Conservation (phyloP, 2,113 vertebrate species). For the Pseudonaja textilis region DNA sequence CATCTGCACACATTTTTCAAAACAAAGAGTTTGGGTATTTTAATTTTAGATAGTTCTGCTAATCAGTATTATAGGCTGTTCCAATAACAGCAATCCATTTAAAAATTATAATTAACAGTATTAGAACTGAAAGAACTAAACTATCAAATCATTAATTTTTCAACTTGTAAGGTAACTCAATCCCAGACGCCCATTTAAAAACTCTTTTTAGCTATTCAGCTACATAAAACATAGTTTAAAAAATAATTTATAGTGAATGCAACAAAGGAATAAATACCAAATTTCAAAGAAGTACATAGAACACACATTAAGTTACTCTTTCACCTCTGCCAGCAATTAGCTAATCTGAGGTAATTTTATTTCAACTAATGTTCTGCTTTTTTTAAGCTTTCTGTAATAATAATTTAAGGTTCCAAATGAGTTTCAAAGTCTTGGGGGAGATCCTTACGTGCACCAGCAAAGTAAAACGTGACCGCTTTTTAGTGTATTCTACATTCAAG, state of each 20-base stretch:
- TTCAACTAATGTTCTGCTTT: neutral
- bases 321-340: neutral
- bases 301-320: neutral
- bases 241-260: neutral
- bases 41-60: neutral
- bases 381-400: neutral
- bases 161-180: neutral
- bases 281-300: neutral
- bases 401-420: neutral
- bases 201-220: neutral
- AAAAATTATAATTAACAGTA: neutral
- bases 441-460: neutral
- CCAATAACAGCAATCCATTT: neutral
- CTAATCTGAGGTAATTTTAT: neutral
- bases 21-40: neutral
- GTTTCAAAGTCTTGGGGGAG: neutral
- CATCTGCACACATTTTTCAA: neutral
- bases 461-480: neutral
- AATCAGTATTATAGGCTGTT: neutral
- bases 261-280: neutral
- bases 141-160: neutral
- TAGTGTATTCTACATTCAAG: neutral
- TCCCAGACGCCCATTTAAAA: neutral
- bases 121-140: neutral
- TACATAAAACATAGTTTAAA: neutral